Base-by-base conservation (phyloP, 2,888 invertebrate genomes). In the Monopis laevigella region DNA sequence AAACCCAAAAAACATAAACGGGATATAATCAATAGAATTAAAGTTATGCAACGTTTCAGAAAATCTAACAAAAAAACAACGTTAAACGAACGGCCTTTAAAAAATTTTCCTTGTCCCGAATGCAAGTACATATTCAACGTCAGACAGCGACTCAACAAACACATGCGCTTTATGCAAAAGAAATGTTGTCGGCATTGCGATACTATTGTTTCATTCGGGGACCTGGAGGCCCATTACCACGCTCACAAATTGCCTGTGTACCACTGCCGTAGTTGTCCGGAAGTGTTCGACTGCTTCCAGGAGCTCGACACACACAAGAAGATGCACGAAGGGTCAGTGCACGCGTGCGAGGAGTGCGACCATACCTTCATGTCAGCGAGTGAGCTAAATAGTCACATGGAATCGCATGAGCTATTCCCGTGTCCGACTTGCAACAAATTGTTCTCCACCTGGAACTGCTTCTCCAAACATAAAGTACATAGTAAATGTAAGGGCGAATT, bases 51-150 rank as follows among this genome's bases (percentile, higher is more conserved):
- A 5, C 5, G 8, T 3, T 21, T 21, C 7, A 19, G 21, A 8
- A 11, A 10, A 4, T n/a, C 19, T 2, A 21, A 12, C 5, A 21
- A 3, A 4, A 36, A 36, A 8, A 17, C 21, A 21, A 6, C 21
- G 2, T 19, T 8, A 12, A 8, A 21, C 2, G 11, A 36, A 11
- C 5, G 36, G 2, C 11, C 36, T 21, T 3, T 36, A 2, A 36
- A 21, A 21, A n/a, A n/a, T 11, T 36, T 21, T 19, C 6, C 5
- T 10, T 40, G 40, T 28, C 40, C 40, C 2, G 40, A 40, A n/a
- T 40, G 40, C 18, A 7, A 19, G 11, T 29, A 17, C 6, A 6
- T 7, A 7, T 28, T 29, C 11, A 6, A 14, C 2, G 18, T 10
- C 7, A 8, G 21, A 40, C 10, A 11, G 11, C 12, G 4, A 6